Evolutionary conservation across 1,140 invertebrate genomes (phyloP).

Genomic region (Cydia amplana): DNA sequence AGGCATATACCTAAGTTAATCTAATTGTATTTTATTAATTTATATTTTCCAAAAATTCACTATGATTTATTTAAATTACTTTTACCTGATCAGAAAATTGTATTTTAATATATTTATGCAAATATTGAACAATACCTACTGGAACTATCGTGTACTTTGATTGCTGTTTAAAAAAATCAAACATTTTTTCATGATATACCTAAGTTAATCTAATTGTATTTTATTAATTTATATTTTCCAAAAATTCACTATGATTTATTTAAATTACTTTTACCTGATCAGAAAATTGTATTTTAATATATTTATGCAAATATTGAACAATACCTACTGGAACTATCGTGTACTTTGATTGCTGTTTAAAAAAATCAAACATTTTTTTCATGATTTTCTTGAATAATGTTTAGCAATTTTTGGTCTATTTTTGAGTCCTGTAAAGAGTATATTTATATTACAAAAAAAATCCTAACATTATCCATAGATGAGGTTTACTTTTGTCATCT

Average conservation of each 20-base stretch:
- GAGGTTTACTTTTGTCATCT: constrained; percentile 73
- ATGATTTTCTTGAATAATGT: neutral
- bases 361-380: neutral
- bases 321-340: neutral
- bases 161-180: neutral
- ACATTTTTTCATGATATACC: neutral
- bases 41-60: constrained; percentile 38
- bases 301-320: neutral
- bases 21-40: constrained; percentile 33
- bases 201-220: constrained; percentile 21
- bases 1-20: neutral
- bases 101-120: neutral
- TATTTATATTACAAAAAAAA: constrained; percentile 16
- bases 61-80: constrained; percentile 21
- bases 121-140: neutral
- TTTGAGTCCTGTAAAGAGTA: neutral
- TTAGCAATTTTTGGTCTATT: neutral
- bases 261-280: neutral
- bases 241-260: constrained; percentile 29
- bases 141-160: neutral
- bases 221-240: constrained; percentile 40
- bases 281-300: neutral
- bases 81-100: neutral
- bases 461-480: constrained; percentile 64
- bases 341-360: neutral